phyloP scores from a whole-genome alignment of 1,140 invertebrate genomes.

The Galleria mellonella region DNA sequence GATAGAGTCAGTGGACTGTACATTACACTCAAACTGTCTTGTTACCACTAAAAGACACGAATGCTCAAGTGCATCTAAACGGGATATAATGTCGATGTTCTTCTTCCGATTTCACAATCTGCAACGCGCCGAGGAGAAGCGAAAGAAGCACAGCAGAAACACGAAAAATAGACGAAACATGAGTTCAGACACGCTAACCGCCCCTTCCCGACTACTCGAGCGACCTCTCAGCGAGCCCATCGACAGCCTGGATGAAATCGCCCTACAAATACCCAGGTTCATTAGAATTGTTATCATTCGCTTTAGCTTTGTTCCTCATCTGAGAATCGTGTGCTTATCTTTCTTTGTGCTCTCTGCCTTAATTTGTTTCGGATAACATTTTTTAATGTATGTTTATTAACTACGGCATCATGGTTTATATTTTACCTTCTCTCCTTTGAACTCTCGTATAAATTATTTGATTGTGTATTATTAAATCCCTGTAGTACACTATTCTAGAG shows the following conservation, averaged over 20 bases:
- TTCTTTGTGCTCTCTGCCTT: background rate
- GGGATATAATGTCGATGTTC: slow-evolving; percentile 88
- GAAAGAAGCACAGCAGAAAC: slow-evolving; percentile 68
- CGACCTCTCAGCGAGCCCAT: slow-evolving; percentile 86
- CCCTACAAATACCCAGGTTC: slow-evolving; percentile 92
- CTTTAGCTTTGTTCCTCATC: slow-evolving; percentile 13
- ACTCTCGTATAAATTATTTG: too few species aligned
- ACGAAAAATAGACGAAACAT: slow-evolving; percentile 70
- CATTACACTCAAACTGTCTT: background rate
- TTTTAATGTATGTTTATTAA: too few species aligned
- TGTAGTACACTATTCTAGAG: too few species aligned
- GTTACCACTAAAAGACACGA: background rate
- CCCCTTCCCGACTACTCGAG: slow-evolving; percentile 88
- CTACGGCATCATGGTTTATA: too few species aligned
- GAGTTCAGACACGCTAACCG: slow-evolving; percentile 75
- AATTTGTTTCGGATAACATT: background rate
- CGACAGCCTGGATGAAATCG: slow-evolving; percentile 93
- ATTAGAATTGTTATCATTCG: slow-evolving; percentile 15
- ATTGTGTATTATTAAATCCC: too few species aligned
- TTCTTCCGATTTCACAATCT: slow-evolving; percentile 95
- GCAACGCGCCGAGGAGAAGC: slow-evolving; percentile 85
- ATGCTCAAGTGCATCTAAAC: slow-evolving; percentile 9
- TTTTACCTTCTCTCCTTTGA: too few species aligned
- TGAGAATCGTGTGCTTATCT: background rate
- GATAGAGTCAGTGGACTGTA: background rate